Evolutionary conservation across 2,113 vertebrate species (phyloP), one percentile per base, ranked within the genome.

Genomic region (Labrus mixtus): DNA sequence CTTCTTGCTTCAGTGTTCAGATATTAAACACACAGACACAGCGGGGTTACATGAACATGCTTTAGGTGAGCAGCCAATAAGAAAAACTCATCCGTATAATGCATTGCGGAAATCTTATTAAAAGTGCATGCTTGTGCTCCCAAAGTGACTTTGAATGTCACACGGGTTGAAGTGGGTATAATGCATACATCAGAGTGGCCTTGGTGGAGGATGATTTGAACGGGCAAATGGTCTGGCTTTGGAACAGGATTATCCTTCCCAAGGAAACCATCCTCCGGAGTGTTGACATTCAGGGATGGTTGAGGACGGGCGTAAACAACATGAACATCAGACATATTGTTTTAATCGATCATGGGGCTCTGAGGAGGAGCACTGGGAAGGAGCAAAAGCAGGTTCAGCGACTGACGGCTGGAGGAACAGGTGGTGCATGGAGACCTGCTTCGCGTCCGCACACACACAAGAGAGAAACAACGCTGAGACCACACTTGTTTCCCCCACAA

Each of bases 141-240:
- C 87, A 91, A 92, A 91, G 90, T 93, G 90, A 92, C 90, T 92
- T 91, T 92, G 86, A 92, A 90, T 90, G 87, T 91, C 87, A 85
- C 29, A 29, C 55, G 50, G 88, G 86, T 90, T 85, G 86, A 90
- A 90, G 84, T 85, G 87, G 86, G 84, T 81, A 89, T 86, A 88
- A 79, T 81, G 79, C 81, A 80, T 79, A 82, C 81, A 89, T 88
- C 85, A 87, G 80, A 84, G 82, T 85, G 89, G 89, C 91, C 89
- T 91, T 87, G 89, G 78, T 65, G 77, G 83, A 83, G 79, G 87
- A 74, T 89, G 87, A 93, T 91, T 90, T 86, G 79, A 89, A 81
- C 76, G 68, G 65, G 63, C 86, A 77, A 68, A 82, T 71, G 65
- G 87, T 85, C 81, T 81, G 76, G 79, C 88, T 87, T 85, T 80